A percentile compares a stretch with the other conserved stretches of the same genome.
These are phyloP conservation scores for Toxostoma redivivum DNA, from an alignment of 2,113 vertebrate species.

Conservation along the genomic window DNA sequence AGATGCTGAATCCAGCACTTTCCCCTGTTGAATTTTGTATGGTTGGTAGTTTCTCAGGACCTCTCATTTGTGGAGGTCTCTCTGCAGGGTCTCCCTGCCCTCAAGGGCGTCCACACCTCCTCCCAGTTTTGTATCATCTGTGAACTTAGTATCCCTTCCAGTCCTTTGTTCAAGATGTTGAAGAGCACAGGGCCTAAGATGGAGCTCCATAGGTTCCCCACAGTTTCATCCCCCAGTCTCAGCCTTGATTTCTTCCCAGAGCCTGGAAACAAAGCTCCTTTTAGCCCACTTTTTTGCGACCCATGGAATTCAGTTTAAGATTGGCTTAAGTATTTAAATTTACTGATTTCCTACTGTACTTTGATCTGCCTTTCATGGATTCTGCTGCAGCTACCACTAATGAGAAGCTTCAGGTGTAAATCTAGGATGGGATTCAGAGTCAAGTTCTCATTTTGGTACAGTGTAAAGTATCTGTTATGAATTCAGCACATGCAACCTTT, in stretches of 20 bases:
- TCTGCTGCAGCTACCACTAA: neutral
- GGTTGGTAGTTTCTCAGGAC: neutral
- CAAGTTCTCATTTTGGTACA: neutral
- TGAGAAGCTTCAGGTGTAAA: neutral
- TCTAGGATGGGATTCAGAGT: neutral
- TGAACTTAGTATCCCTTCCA: neutral
- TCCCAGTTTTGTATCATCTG: neutral
- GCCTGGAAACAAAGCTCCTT: neutral
- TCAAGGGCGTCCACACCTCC: neutral
- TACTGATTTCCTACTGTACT: neutral
- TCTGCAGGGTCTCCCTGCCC: neutral
- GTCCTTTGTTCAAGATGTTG: neutral
- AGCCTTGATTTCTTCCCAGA: neutral
- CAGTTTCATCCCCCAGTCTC: neutral
- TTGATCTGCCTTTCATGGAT: neutral
- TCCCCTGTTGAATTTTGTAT: accelerated
- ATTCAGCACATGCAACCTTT: neutral
- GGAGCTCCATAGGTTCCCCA: neutral
- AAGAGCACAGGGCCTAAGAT: neutral
- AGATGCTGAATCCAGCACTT: accelerated
- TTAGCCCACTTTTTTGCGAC: neutral
- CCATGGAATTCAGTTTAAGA: neutral
- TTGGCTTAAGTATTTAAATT: neutral
- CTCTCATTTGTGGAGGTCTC: neutral
- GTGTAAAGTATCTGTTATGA: neutral